Conservation (phyloP, 2,888 invertebrate genomes). For the Griposia aprilina region DNA sequence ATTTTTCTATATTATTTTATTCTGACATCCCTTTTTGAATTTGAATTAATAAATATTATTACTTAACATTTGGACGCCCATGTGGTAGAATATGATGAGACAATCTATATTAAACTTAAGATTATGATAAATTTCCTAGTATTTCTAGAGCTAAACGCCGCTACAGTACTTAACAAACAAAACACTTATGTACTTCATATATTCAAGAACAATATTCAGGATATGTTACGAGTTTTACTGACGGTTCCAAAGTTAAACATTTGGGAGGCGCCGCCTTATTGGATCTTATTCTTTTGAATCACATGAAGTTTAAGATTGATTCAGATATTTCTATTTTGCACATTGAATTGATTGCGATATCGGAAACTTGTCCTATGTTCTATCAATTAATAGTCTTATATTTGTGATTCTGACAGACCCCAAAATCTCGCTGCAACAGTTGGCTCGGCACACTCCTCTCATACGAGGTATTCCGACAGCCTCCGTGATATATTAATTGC, state of each 20-base stretch:
- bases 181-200: not conserved
- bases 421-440: constrained; percentile 16
- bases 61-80: too few species aligned
- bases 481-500: constrained; percentile 6
- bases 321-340: constrained; percentile 10
- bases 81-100: too few species aligned
- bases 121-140: not conserved
- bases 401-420: not conserved
- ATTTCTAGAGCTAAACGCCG: not conserved
- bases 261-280: not conserved
- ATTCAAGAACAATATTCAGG: not conserved
- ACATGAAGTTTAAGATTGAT: constrained; percentile 6
- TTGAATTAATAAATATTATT: too few species aligned
- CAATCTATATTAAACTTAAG: too few species aligned
- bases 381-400: constrained; percentile 10
- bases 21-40: too few species aligned
- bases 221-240: not conserved
- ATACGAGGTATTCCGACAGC: constrained; percentile 16
- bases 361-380: not conserved
- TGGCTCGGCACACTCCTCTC: constrained; percentile 16
- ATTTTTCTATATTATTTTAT: too few species aligned
- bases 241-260: constrained; percentile 3
- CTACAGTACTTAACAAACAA: not conserved
- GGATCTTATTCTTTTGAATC: not conserved
- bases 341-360: constrained; percentile 6